Conservation (phyloP, 2,797 vertebrate species). For the Chrosomus eos region DNA sequence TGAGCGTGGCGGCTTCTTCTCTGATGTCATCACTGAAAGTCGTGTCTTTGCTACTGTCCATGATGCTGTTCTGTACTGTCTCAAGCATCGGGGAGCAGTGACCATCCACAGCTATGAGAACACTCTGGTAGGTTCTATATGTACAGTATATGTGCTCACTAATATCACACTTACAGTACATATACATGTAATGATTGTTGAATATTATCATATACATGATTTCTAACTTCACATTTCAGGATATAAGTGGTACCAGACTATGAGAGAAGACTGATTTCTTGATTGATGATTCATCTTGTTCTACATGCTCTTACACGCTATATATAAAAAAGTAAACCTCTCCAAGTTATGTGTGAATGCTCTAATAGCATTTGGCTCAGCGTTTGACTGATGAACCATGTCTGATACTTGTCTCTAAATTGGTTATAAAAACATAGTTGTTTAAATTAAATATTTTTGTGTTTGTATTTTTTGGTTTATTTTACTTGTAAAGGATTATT, state of each 20-base stretch:
- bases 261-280: conserved; percentile 53
- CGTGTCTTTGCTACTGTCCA: conserved; percentile 87
- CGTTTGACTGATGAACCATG: background rate
- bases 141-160: background rate
- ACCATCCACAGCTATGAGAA: conserved; percentile 62
- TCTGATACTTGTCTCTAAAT: conserved; percentile 4
- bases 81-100: conserved; percentile 65
- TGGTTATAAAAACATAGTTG: background rate
- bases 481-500: background rate
- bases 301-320: background rate
- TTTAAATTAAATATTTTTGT: background rate
- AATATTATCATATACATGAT: background rate
- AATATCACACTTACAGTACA: background rate
- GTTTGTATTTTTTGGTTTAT: background rate
- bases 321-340: background rate
- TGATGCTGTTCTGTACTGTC: conserved; percentile 83
- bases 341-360: background rate
- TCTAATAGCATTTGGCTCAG: background rate
- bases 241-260: conserved; percentile 69
- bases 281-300: background rate
- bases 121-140: conserved; percentile 63
- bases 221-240: conserved; percentile 70
- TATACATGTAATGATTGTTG: background rate
- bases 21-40: conserved; percentile 82
- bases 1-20: conserved; percentile 87